These are phyloP conservation scores for Brachionus sp. DNA, from an alignment of 1,140 invertebrate species.

Conservation along the genomic window DNA sequence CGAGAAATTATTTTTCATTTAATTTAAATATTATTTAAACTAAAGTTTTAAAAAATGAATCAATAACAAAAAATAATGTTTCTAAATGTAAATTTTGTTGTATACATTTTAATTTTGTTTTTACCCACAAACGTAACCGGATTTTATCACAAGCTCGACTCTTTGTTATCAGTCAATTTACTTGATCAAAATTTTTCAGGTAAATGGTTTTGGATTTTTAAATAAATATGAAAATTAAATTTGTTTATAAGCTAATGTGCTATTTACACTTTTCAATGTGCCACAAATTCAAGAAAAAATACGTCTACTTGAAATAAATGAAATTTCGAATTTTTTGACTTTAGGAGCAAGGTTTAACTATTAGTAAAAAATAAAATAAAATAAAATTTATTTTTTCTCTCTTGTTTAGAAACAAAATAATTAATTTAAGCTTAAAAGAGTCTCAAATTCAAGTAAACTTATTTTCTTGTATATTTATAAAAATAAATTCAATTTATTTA, in stretches of 20 bases:
- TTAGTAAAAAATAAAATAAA: neutral
- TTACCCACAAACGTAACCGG: neutral
- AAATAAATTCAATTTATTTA: neutral
- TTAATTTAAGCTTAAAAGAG: neutral
- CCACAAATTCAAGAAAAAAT: neutral
- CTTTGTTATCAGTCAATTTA: neutral
- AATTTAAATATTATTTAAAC: neutral
- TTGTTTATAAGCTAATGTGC: neutral
- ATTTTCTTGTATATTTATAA: neutral
- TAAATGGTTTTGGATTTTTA: neutral
- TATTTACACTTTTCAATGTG: neutral
- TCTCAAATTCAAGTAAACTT: neutral
- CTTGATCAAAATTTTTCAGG: neutral
- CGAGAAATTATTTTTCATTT: neutral
- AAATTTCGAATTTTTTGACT: neutral
- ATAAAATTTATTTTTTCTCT: neutral
- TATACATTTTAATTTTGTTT: neutral
- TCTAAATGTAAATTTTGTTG: neutral
- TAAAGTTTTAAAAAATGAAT: neutral
- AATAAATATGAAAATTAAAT: neutral
- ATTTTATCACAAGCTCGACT: neutral
- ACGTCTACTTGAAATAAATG: neutral
- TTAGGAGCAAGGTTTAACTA: neutral
- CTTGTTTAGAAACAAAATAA: neutral
- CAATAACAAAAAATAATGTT: neutral